Conservation (phyloP, 2,797 vertebrate species). For the Enteromius mattozi region DNA sequence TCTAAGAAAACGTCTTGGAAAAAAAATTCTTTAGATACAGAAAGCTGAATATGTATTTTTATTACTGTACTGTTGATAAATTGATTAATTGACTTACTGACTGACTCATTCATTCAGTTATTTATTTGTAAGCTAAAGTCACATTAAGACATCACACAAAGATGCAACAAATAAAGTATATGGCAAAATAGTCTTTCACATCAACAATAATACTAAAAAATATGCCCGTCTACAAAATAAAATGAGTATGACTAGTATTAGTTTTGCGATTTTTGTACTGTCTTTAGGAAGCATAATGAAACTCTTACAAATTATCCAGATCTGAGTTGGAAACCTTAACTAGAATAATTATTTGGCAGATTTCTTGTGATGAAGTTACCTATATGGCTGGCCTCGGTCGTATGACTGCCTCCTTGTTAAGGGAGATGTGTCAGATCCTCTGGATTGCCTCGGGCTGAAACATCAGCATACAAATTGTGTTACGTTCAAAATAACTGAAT, state of each 20-base stretch:
- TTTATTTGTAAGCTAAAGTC: background rate
- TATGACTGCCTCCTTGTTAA: conserved; percentile 94
- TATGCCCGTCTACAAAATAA: background rate
- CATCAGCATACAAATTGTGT: background rate
- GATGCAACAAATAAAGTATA: background rate
- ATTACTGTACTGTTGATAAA: background rate
- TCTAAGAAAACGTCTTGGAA: background rate
- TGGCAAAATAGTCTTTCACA: background rate
- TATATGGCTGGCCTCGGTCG: conserved; percentile 87
- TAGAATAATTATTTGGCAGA: background rate
- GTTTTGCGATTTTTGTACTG: background rate
- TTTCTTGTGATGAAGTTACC: conserved; percentile 72
- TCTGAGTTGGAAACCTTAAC: background rate
- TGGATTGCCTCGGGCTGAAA: conserved; percentile 91
- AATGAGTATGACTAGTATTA: background rate
- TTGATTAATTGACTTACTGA: background rate
- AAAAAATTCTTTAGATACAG: background rate
- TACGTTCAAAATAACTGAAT: background rate
- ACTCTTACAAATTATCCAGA: background rate
- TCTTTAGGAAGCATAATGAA: background rate
- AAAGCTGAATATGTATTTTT: background rate
- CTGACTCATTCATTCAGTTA: background rate
- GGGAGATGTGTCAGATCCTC: conserved; percentile 89
- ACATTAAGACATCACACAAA: background rate
- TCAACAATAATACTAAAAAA: background rate